Base-by-base conservation (phyloP, 2,797 vertebrate genomes). In the Sebastes iracundus region DNA sequence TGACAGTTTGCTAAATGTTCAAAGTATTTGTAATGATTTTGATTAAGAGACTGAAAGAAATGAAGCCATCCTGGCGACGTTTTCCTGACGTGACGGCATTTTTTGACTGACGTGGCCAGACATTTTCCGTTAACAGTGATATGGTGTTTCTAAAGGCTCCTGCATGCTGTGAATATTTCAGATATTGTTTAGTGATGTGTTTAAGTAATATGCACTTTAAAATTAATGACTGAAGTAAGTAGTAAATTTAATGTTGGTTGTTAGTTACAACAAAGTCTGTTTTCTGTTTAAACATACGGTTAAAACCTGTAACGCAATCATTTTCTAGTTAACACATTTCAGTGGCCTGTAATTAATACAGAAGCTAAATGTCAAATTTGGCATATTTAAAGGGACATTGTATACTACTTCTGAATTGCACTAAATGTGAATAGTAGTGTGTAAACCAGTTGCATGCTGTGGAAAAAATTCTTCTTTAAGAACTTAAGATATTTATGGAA, bases 1-100 rank as follows among this genome's bases (percentile, higher is more conserved):
- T 27, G 6, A 27, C 13, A 0, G 14, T 25, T 25, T 0, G 23
- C 13, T 25, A 7, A 56, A 56, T 25, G 55, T 14, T 59, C 0
- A 58, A 0, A 58, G 42, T 46, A 46, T 46, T 49, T 49, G 11
- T 16, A 16, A 27, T 28, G 16, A 18, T 27, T 28, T 5, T 27
- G 25, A 59, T 27, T 27, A 59, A 59, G 1, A 16, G 7, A 27
- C 7, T 49, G 0, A 20, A 49, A 49, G 46, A 49, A 49, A 49
- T 49, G 0, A 59, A 59, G 56, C 16, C 4, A 0, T 59, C 46
- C 18, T 46, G 42, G 42, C 0, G 16, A 18, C 6, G 16, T 58
- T 28, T 22, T 59, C 27, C 56, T 28, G 25, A 28, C 0, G 14
- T 28, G 13, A 59, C 0, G 27, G 0, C 23, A 28, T 28, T 59